Evolutionary conservation across 1,140 invertebrate genomes (phyloP).

Genomic region (Meteorus sp.): DNA sequence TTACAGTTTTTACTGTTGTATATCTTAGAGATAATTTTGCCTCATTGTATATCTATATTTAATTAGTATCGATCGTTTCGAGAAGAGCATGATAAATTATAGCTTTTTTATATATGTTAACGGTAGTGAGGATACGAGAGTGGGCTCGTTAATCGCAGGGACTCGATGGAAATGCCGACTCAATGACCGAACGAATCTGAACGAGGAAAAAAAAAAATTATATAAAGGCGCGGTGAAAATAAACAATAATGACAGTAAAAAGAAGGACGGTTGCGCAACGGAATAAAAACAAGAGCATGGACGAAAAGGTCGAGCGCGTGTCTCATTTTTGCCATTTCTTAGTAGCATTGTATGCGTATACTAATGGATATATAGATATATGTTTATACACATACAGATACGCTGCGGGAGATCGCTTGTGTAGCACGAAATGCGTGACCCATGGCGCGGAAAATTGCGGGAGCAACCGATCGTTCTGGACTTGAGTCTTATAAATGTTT

Average conservation of each 20-base stretch:
- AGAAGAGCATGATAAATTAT: background rate
- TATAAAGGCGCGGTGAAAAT: background rate
- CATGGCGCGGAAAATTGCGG: constrained; percentile 45
- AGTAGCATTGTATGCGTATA: background rate
- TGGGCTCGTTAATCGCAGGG: constrained; percentile 3
- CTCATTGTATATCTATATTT: no score
- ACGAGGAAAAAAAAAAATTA: background rate
- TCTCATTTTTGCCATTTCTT: background rate
- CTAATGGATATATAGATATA: no score
- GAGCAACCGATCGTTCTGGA: background rate
- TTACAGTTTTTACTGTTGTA: no score
- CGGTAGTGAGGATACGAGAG: background rate
- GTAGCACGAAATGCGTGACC: constrained; percentile 25
- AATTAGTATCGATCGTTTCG: no score
- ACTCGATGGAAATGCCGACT: background rate
- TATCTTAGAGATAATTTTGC: no score
- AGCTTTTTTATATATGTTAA: background rate
- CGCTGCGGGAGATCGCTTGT: constrained; percentile 6
- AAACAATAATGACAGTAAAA: background rate
- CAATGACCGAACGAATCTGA: background rate
- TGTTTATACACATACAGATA: no score
- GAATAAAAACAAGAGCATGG: background rate
- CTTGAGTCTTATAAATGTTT: no score
- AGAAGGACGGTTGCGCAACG: background rate
- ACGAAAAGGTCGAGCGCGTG: background rate